Evolutionary conservation across 1,140 invertebrate genomes (phyloP).

Genomic region (Atta colombica): DNA sequence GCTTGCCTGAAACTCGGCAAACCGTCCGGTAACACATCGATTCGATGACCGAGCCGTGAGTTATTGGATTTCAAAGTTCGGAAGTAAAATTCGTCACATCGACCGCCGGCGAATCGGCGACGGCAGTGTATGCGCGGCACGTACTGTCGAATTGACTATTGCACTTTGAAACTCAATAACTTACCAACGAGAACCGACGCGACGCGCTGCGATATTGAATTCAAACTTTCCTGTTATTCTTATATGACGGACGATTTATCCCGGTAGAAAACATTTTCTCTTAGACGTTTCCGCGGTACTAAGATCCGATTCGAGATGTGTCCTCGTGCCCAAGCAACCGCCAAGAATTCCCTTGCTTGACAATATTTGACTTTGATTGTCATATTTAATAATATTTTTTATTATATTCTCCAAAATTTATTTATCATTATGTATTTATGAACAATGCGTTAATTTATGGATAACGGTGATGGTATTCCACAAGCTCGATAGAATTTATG

Average conservation of each 20-base stretch:
- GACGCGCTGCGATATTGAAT: conserved; percentile 63
- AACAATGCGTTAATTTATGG: conserved; percentile 52
- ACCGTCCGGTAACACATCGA: conserved; percentile 61
- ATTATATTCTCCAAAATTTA: conserved; percentile 21
- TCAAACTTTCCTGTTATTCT: conserved; percentile 63
- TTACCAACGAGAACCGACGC: conserved; percentile 53
- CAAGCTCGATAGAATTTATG: conserved; percentile 38
- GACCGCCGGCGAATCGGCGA: conserved; percentile 39
- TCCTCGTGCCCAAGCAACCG: neutral
- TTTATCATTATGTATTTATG: conserved; percentile 46
- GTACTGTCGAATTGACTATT: conserved; percentile 60
- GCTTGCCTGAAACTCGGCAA: conserved; percentile 40
- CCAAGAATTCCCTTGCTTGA: neutral
- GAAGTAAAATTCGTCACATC: conserved; percentile 69
- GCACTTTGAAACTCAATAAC: conserved; percentile 69
- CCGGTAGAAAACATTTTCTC: conserved; percentile 37
- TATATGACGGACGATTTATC: conserved; percentile 52
- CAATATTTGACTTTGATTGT: neutral
- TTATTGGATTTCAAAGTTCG: conserved; percentile 71
- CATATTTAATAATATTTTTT: conserved; percentile 16
- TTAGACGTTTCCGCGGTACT: conserved; percentile 33
- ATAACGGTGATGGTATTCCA: conserved; percentile 1
- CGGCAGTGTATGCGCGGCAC: conserved; percentile 49
- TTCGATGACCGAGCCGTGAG: conserved; percentile 47
- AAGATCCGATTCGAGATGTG: conserved; percentile 28